Conservation (phyloP, 2,113 vertebrate species). For the Sciurus niger region DNA sequence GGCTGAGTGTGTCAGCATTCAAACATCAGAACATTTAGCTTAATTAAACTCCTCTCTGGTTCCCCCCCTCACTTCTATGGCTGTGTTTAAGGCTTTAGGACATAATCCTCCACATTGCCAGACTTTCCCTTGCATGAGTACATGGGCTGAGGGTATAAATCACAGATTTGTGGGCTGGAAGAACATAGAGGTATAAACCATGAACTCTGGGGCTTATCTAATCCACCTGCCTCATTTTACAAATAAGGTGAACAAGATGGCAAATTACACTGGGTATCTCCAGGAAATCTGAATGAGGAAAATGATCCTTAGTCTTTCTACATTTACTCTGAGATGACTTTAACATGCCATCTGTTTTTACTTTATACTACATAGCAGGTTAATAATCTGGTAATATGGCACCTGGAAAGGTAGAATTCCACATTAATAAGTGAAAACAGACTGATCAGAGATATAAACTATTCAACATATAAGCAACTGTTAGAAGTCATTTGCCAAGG, state of each 20-base stretch:
- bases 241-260: neutral
- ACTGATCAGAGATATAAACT: conserved; percentile 9
- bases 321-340: neutral
- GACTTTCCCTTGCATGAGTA: neutral
- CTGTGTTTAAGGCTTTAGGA: conserved; percentile 41
- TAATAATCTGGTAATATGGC: neutral
- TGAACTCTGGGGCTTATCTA: neutral
- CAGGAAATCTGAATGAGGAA: conserved; percentile 22
- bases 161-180: neutral
- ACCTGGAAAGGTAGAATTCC: neutral
- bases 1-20: conserved; percentile 73
- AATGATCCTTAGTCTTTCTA: neutral
- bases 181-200: neutral
- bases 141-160: neutral
- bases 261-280: neutral
- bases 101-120: neutral
- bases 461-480: neutral
- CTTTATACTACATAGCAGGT: neutral
- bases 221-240: conserved; percentile 52
- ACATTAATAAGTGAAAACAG: neutral
- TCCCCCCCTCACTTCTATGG: conserved; percentile 39
- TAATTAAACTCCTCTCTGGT: conserved; percentile 76
- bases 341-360: neutral
- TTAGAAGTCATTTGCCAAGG: neutral
- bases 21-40: conserved; percentile 75